Conservation (phyloP, 2,888 invertebrate genomes). For the Ophraella communa region DNA sequence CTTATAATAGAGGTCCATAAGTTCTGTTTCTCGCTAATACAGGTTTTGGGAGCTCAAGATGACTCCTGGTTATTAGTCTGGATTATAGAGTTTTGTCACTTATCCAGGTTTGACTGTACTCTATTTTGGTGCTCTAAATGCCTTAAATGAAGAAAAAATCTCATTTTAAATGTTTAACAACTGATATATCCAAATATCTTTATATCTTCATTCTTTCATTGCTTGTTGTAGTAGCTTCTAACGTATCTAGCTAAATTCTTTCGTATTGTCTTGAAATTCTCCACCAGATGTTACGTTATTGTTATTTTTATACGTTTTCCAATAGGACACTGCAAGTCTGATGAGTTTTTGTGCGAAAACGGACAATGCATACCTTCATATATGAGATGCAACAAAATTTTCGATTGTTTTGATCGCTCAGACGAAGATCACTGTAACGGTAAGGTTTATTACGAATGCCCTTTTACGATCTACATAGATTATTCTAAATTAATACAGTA, state of each 20-base stretch:
- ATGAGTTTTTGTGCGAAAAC: slow-evolving; percentile 62
- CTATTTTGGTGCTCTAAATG: no score
- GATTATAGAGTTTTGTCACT: no score
- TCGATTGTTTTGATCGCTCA: slow-evolving; percentile 61
- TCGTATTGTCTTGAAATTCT: neutral
- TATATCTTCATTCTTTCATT: neutral
- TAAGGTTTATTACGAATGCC: no score
- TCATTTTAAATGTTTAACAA: no score
- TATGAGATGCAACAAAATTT: slow-evolving; percentile 56
- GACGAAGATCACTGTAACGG: slow-evolving; percentile 64
- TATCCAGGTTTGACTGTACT: no score
- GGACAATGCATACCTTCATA: slow-evolving; percentile 62
- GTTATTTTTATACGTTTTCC: slow-evolving; percentile 35
- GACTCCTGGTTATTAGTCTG: no score
- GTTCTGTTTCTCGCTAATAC: no score
- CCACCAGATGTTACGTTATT: slow-evolving; percentile 18
- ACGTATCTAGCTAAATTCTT: neutral
- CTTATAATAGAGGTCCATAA: no score
- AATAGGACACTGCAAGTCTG: slow-evolving; percentile 42
- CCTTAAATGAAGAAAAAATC: no score
- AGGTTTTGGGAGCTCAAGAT: no score
- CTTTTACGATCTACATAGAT: no score
- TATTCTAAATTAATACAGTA: neutral
- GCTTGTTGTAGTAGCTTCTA: neutral
- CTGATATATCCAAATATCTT: no score